Evolutionary conservation across 1,140 invertebrate species (phyloP).

Genomic region (Calycopis cecrops): DNA sequence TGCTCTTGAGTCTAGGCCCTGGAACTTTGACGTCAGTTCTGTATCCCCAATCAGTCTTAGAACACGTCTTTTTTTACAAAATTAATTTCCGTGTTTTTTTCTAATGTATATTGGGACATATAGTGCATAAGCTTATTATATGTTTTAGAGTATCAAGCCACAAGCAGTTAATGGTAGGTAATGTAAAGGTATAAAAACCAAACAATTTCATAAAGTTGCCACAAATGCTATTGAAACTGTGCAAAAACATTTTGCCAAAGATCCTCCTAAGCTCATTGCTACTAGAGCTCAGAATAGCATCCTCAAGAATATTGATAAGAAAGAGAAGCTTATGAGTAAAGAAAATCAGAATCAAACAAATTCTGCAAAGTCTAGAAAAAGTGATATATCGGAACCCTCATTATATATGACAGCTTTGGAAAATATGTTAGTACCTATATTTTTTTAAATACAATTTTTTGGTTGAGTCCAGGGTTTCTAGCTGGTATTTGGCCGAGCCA

Average conservation of each 20-base stretch:
- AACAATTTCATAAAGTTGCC: slow-evolving; percentile 53
- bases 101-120: too few relatives aligned
- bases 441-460: too few relatives aligned
- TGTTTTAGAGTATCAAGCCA: slow-evolving; percentile 55
- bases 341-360: slow-evolving; percentile 57
- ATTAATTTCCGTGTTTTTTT: too few relatives aligned
- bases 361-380: slow-evolving; percentile 63
- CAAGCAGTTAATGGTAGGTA: slow-evolving; percentile 52
- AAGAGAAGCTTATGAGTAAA: slow-evolving; percentile 45
- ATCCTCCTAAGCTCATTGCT: slow-evolving; percentile 54
- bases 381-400: slow-evolving; percentile 79
- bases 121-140: too few relatives aligned
- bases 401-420: slow-evolving; percentile 86
- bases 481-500: too few relatives aligned
- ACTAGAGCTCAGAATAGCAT: slow-evolving; percentile 68
- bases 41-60: too few relatives aligned
- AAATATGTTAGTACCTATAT: slow-evolving; percentile 75
- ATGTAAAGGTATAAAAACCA: slow-evolving; percentile 56
- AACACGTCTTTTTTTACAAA: too few relatives aligned
- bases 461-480: too few relatives aligned
- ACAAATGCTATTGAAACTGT: slow-evolving; percentile 61
- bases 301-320: slow-evolving; percentile 70
- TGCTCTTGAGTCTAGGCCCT: too few relatives aligned
- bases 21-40: too few relatives aligned
- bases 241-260: slow-evolving; percentile 70